Base-by-base conservation (phyloP, 2,888 invertebrate species). In the Hirtodrosophila trivittata region DNA sequence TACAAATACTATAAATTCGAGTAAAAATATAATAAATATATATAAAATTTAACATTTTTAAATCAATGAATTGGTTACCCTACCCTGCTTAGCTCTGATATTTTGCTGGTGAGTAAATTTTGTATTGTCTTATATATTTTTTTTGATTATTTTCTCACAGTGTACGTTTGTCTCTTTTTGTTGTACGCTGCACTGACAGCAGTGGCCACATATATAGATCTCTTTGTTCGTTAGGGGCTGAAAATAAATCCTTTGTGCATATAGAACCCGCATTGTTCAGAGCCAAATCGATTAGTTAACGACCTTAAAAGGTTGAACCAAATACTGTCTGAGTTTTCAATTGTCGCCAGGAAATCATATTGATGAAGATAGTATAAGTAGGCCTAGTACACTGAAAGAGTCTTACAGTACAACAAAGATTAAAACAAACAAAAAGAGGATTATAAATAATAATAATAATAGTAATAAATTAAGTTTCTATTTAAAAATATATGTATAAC, bases 131-230 rank as follows among this genome's bases (percentile, higher is more conserved):
- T n/a, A n/a, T n/a, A n/a, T n/a, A n/a, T 43, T 43, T 5, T 12
- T 9, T 21, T 18, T 9, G 6, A 1, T 7, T 12, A 30, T 7
- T 43, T 18, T 16, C 1, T 33, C 9, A 0, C 43, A 49, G 59
- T 67, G 60, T 25, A 8, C 7, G 26, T n/a, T 37, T 16, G 10
- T 9, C 35, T 41, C 46, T 50, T 12, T 30, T 37, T 41, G 12
- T 13, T 14, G 30, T 16, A 8, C 13, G 33, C 21, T 10, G 18
- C 43, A 26, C 46, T 42, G 38, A 73, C 81, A 80, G 68, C 59
- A 57, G 43, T 47, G 77, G 63, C 21, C 57, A 80, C 1, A 58
- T 60, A 66, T 62, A 37, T 42, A 72, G 57, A 55, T 57, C 47
- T 25, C 33, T 56, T 57, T 47, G 18, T 43, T 12, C 30, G 47